Conservation (phyloP, 2,888 invertebrate species). For the Gastracanthus pulcherrimus region DNA sequence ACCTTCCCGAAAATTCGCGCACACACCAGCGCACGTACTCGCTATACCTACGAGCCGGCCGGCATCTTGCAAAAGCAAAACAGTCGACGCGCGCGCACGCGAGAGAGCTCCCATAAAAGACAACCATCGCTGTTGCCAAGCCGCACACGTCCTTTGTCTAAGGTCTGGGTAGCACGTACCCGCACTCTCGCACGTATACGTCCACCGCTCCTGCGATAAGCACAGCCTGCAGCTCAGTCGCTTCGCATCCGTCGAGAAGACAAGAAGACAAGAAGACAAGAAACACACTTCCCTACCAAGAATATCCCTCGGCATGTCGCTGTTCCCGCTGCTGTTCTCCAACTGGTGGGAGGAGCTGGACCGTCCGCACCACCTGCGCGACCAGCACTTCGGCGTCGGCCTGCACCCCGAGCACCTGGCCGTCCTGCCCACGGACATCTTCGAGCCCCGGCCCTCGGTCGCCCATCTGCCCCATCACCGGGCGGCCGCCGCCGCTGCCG, state of each 20-base stretch:
- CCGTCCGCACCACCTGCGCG: constrained; percentile 85
- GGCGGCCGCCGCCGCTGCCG: constrained; percentile 67
- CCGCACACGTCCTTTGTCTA: not conserved
- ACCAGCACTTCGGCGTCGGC: constrained; percentile 91
- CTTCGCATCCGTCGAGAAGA: not conserved
- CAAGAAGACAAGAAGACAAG: no score
- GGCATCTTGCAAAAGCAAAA: not conserved
- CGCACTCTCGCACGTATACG: no score
- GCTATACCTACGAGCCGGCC: not conserved
- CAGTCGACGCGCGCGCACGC: not conserved
- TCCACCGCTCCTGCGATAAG: no score
- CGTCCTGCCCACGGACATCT: constrained; percentile 29
- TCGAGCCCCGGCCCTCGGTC: constrained; percentile 47
- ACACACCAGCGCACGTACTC: not conserved
- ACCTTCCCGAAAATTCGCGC: not conserved
- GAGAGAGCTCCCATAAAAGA: not conserved
- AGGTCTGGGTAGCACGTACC: not conserved
- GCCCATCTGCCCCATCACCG: not conserved
- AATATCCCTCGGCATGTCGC: constrained; percentile 82
- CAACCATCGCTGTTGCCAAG: constrained; percentile 6
- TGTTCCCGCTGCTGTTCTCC: constrained; percentile 89
- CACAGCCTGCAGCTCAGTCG: not conserved
- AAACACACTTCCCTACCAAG: not conserved
- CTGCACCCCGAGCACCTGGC: constrained; percentile 84
- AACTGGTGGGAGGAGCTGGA: constrained; percentile 91